Evolutionary conservation across 1,140 invertebrate species (phyloP), one percentile per base, ranked within the genome.

Genomic region (Chlorops oryzae): DNA sequence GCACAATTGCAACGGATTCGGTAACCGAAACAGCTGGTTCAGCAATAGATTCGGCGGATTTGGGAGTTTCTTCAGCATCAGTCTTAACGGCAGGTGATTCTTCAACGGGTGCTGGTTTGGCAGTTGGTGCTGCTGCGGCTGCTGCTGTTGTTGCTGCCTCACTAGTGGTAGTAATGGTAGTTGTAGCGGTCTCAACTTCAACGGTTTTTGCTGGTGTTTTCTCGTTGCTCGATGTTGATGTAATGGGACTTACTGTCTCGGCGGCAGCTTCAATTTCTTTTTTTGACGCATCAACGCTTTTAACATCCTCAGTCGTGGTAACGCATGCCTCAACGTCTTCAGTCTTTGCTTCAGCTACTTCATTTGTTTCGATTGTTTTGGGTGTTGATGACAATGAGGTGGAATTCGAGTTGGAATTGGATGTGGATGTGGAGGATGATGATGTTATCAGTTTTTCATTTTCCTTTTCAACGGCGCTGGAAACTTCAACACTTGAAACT

Each of bases 161-260:
- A 27, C 59, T 57, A 13, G 42, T 55, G 51, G 51, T 51, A 45
- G 49, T 51, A 37, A 41, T 49, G 23, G 37, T 48, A 27, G 47
- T 48, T 23, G 23, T 34, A 15, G 44, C 35, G 25, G 52, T 18
- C 42, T 18, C 12, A 47, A 50, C 9, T 38, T 44, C 55, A 22
- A 34, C 42, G 3, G 40, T 18, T n/a, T n/a, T n/a, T 32, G 27
- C 43, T 21, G 46, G 9, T n/a, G n/a, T 39, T 4, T 22, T 18
- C 12, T 21, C 24, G n/a, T 24, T 25, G 12, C 18, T 43, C 21
- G 47, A 37, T 3, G 21, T 42, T 28, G 27, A 15, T 15, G 27
- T 42, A 3, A n/a, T 32, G 7, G 28, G 28, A 9, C n/a, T n/a
- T 7, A 32, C 18, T 9, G 18, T 6, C 23, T 43, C 41, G 5